These are phyloP conservation scores for Papilio glaucus DNA, from an alignment of 1,140 invertebrate genomes.

Conservation along the genomic window DNA sequence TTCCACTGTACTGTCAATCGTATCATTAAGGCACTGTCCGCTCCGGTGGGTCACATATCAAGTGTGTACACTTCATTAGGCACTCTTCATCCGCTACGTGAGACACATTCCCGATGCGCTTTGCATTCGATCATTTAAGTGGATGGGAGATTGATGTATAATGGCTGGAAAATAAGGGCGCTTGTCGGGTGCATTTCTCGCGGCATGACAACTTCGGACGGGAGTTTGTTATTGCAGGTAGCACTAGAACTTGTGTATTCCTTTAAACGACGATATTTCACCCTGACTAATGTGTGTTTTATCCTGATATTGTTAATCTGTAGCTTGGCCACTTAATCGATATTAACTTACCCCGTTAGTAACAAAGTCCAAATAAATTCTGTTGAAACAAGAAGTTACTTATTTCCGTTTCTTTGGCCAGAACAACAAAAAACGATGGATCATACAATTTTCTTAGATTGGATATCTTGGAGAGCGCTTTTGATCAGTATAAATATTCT, in stretches of 20 bases:
- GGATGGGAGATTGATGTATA: conserved; percentile 60
- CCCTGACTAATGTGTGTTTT: too few relatives aligned
- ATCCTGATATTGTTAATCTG: too few relatives aligned
- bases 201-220: background rate
- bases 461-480: too few relatives aligned
- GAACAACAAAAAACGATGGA: too few relatives aligned
- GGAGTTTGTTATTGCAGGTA: conserved; percentile 21
- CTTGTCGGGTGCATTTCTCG: conserved; percentile 19
- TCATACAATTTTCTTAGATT: too few relatives aligned
- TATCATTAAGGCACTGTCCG: conserved; percentile 54
- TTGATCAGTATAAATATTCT: too few relatives aligned
- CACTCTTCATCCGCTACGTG: conserved; percentile 57
- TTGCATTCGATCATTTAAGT: conserved; percentile 51
- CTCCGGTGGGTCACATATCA: conserved; percentile 62
- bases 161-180: conserved; percentile 47
- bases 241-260: background rate
- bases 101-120: conserved; percentile 60
- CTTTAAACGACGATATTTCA: too few relatives aligned
- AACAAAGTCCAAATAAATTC: too few relatives aligned
- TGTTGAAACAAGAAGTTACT: too few relatives aligned
- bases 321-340: too few relatives aligned
- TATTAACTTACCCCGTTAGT: too few relatives aligned
- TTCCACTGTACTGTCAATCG: conserved; percentile 70
- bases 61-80: conserved; percentile 61
- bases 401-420: too few relatives aligned